These are phyloP conservation scores for Cyanoderma ruficeps DNA, from an alignment of 2,113 vertebrate genomes.

Conservation along the genomic window DNA sequence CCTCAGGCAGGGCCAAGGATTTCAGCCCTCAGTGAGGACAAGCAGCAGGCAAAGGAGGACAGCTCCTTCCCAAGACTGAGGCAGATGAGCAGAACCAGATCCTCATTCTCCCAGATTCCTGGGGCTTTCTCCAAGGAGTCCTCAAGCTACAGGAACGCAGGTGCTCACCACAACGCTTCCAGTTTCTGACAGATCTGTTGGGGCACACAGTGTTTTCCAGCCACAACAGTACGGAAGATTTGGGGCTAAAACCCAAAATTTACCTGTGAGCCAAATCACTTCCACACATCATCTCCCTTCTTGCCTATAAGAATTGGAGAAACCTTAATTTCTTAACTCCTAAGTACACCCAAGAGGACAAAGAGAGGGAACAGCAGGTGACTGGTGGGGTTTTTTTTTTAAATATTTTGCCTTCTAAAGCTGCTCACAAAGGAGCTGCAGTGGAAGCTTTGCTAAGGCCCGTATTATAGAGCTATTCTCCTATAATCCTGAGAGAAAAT, in stretches of 20 bases:
- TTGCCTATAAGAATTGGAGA: accelerated
- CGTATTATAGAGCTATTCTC: not conserved
- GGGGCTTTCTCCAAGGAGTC: not conserved
- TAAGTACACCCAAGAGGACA: not conserved
- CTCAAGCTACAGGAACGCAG: not conserved
- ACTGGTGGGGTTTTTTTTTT: not conserved
- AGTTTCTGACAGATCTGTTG: not conserved
- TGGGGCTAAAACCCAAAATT: not conserved
- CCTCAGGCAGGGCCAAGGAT: accelerated
- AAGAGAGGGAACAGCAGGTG: not conserved
- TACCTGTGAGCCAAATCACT: not conserved
- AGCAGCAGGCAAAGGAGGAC: not conserved
- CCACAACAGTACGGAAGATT: not conserved
- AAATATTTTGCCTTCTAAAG: not conserved
- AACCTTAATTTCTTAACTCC: not conserved
- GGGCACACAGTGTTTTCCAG: not conserved
- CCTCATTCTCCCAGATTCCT: not conserved
- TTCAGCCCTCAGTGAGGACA: not conserved
- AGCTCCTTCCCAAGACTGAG: not conserved
- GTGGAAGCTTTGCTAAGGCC: not conserved
- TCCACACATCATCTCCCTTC: not conserved
- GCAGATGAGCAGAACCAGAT: not conserved
- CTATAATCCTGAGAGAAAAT: not conserved
- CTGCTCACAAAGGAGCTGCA: not conserved
- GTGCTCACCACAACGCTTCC: not conserved